A percentile compares a stretch with the other conserved stretches of the same genome.
Conservation (phyloP, 2,888 invertebrate species). For the Pseudococcus jackbeardsleyi region DNA sequence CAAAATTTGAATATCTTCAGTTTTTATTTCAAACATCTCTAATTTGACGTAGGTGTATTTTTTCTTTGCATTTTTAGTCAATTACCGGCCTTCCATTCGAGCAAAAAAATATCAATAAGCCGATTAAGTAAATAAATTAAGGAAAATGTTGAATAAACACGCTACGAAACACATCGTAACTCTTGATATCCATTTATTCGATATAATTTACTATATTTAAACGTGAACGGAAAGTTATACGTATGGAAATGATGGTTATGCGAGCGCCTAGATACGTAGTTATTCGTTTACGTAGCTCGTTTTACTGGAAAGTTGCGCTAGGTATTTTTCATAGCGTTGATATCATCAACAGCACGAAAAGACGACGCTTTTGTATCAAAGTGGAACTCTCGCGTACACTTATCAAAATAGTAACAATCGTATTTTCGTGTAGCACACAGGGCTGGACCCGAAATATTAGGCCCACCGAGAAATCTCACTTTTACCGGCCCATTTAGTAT, state of each 20-base stretch:
- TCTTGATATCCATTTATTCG: background rate
- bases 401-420: conserved; percentile 10
- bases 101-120: no score
- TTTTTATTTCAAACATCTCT: no score
- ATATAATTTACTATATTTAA: background rate
- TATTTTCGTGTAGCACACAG: background rate
- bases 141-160: no score
- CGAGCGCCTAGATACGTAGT: background rate
- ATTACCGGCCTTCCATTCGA: no score
- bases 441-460: no score
- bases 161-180: no score
- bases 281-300: background rate
- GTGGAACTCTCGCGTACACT: background rate
- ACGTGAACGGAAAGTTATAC: background rate
- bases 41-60: no score
- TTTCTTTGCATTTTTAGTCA: no score
- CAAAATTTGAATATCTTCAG: no score
- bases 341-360: conserved; percentile 10
- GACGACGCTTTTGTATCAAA: background rate
- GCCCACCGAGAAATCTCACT: no score
- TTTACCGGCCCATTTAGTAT: no score
- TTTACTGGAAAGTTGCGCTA: background rate
- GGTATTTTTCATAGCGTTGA: conserved; percentile 4
- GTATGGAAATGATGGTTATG: background rate
- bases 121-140: no score